Conservation (phyloP, 2,888 invertebrate genomes). For the Palloptera scutellata region DNA sequence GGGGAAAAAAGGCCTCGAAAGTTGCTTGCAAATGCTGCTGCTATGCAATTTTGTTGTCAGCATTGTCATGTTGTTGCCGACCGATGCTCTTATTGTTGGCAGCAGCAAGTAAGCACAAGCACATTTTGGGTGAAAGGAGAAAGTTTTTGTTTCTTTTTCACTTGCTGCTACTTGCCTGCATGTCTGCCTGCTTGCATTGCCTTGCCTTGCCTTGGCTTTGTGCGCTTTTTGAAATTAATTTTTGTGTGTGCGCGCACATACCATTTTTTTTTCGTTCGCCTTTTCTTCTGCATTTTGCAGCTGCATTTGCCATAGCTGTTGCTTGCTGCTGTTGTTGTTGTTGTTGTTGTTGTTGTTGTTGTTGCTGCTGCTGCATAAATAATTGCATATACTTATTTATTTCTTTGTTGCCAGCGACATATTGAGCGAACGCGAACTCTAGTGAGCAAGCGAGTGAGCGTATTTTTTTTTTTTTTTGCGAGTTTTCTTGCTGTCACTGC, state of each 20-base stretch:
- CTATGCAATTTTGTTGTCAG: slow-evolving; percentile 2
- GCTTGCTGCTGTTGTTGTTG: slow-evolving; percentile 10
- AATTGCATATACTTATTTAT: background rate
- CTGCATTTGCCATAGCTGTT: background rate
- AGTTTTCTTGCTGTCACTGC: no score
- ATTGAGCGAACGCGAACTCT: no score
- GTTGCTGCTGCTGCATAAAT: slow-evolving; percentile 1
- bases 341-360: slow-evolving; percentile 4
- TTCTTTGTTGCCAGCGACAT: no score
- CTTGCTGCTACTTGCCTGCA: background rate
- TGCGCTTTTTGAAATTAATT: background rate
- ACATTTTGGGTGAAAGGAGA: slow-evolving; percentile 11
- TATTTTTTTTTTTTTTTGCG: no score
- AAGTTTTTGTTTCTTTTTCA: background rate
- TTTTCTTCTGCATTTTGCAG: background rate
- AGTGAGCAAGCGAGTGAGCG: no score
- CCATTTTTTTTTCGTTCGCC: background rate
- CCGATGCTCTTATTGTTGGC: no score
- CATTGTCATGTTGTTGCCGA: no score
- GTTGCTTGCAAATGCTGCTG: background rate
- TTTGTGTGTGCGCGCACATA: background rate
- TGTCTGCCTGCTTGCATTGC: background rate
- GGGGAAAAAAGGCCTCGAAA: no score
- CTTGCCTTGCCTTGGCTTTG: background rate
- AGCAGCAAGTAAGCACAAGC: no score